Percentiles rank a stretch among this genome's conserved stretches.
Evolutionary conservation across 2,113 vertebrate species (phyloP).

Genomic region (Nyctereutes procyonoides): DNA sequence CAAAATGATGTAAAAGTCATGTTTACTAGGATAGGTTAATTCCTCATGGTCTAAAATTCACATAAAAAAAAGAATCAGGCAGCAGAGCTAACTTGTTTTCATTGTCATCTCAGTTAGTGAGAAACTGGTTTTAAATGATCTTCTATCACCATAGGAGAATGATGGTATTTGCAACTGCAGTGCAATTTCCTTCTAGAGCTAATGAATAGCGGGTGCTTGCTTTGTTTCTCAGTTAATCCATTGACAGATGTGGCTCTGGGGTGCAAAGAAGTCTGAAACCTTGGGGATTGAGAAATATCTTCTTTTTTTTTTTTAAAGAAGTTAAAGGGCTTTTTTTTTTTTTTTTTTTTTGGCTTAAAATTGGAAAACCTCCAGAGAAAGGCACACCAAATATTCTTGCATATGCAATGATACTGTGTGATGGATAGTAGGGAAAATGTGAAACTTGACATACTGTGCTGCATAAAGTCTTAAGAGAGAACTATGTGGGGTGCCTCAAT

Average conservation of each 20-base stretch:
- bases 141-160: conserved; percentile 56
- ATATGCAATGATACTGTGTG: not conserved
- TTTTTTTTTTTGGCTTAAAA: conserved; percentile 48
- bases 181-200: conserved; percentile 12
- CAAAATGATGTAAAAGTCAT: conserved; percentile 37
- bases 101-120: conserved; percentile 60
- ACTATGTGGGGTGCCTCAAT: not conserved
- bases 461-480: not conserved
- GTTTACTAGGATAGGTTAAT: not conserved
- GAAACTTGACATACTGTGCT: not conserved
- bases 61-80: conserved; percentile 22
- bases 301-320: not conserved
- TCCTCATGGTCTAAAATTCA: conserved; percentile 15
- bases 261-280: conserved; percentile 28
- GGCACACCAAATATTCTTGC: not conserved
- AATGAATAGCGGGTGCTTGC: not conserved
- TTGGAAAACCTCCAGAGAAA: not conserved
- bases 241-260: conserved; percentile 59
- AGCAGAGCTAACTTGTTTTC: conserved; percentile 44
- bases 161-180: conserved; percentile 23
- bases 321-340: conserved; percentile 36
- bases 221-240: conserved; percentile 44
- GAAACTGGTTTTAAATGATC: conserved; percentile 68
- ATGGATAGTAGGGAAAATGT: not conserved
- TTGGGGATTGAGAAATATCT: not conserved